Evolutionary conservation across 2,888 invertebrate species (phyloP).

Genomic region (Pomacea canaliculata): DNA sequence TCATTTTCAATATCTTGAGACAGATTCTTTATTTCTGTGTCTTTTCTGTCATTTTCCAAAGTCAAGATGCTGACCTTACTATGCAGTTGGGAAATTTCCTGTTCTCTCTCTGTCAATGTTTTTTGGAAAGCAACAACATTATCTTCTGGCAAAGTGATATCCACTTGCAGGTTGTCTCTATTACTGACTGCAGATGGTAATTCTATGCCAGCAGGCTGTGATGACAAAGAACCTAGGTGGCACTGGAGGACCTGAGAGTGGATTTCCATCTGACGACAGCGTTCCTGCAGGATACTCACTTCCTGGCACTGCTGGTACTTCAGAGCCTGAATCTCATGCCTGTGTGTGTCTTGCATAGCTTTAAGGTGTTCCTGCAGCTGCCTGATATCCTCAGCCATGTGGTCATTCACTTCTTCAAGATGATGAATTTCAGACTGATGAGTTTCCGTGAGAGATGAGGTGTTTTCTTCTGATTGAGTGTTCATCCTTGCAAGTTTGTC

Average conservation of each 20-base stretch:
- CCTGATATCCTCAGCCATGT: slow-evolving; percentile 22
- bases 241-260: slow-evolving; percentile 14
- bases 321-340: slow-evolving; percentile 7
- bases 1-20: slow-evolving; percentile 31
- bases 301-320: slow-evolving; percentile 5
- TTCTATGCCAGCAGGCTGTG: background rate
- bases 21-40: slow-evolving; percentile 37
- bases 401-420: slow-evolving; percentile 24
- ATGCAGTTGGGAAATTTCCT: slow-evolving; percentile 20
- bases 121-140: slow-evolving; percentile 8
- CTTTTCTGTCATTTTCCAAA: slow-evolving; percentile 37
- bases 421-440: slow-evolving; percentile 22
- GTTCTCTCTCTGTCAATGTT: background rate
- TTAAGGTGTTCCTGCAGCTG: slow-evolving; percentile 26
- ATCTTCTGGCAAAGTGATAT: background rate
- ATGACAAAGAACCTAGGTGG: slow-evolving; percentile 6
- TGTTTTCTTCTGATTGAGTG: slow-evolving; percentile 21
- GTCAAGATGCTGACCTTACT: slow-evolving; percentile 25
- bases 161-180: background rate
- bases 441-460: slow-evolving; percentile 28
- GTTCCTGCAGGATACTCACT: slow-evolving; percentile 7
- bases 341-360: slow-evolving; percentile 2
- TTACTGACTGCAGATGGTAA: background rate
- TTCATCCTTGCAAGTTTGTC: slow-evolving; percentile 23
- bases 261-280: slow-evolving; percentile 8